Conservation (phyloP, 2,797 vertebrate species). For the Taeniopygia guttata region DNA sequence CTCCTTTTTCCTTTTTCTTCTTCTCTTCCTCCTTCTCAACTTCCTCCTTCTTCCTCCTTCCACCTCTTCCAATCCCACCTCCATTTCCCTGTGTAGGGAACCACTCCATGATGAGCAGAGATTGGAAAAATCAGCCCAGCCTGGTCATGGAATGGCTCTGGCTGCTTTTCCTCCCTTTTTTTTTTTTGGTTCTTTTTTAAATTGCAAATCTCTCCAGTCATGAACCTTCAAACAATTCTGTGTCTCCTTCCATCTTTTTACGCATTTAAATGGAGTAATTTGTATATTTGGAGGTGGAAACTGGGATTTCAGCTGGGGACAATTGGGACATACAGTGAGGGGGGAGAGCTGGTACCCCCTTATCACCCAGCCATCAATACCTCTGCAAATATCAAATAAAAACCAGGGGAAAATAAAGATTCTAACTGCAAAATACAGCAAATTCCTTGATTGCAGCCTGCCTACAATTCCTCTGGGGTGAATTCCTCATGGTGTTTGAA, state of each 20-base stretch:
- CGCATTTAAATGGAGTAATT: fast-evolving
- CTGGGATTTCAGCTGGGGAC: neutral
- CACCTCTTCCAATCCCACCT: too few species aligned
- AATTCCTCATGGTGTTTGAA: neutral
- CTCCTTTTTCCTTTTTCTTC: neutral
- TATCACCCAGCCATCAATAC: neutral
- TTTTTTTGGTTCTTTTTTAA: too few species aligned
- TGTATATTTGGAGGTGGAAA: neutral
- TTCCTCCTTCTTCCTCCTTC: too few species aligned
- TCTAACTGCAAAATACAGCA: neutral
- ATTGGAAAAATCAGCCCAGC: too few species aligned
- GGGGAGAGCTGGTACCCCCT: neutral
- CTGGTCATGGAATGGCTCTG: too few species aligned
- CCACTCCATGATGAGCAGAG: too few species aligned
- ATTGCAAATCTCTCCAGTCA: too few species aligned
- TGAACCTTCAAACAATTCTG: neutral
- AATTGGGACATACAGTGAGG: fast-evolving
- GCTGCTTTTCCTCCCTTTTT: too few species aligned
- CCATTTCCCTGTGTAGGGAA: too few species aligned
- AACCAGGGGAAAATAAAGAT: fast-evolving
- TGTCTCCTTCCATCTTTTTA: neutral
- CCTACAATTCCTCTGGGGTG: neutral
- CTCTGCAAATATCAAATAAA: neutral
- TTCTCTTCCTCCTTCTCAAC: too few species aligned
- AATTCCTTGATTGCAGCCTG: neutral